Evolutionary conservation across 2,797 vertebrate species (phyloP).

Genomic region (Streptopelia turtur): DNA sequence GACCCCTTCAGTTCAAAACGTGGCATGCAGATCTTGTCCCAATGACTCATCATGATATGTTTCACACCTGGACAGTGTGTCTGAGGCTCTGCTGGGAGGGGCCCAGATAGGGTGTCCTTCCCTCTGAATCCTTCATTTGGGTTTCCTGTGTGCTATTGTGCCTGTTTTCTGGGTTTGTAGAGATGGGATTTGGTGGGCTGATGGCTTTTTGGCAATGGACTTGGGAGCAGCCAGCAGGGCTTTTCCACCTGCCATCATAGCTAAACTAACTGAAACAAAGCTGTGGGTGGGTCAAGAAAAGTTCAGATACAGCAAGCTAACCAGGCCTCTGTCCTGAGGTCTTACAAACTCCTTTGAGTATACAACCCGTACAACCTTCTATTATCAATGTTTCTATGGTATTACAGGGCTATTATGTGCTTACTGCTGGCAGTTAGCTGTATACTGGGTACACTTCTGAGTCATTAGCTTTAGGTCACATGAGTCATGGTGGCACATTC

Average conservation of each 20-base stretch:
- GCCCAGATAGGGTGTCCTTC: background rate
- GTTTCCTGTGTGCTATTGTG: background rate
- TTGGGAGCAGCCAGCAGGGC: background rate
- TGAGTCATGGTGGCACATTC: background rate
- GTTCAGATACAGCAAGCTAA: background rate
- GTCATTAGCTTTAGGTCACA: background rate
- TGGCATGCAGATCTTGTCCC: background rate
- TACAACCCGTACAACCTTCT: background rate
- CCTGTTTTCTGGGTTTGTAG: background rate
- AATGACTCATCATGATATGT: fast-evolving
- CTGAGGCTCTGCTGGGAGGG: background rate
- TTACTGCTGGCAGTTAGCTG: background rate
- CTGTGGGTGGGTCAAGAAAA: background rate
- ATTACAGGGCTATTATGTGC: background rate
- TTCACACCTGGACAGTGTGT: background rate
- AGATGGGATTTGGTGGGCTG: background rate
- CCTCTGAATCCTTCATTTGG: background rate
- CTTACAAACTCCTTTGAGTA: background rate
- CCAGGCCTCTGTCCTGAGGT: background rate
- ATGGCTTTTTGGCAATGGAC: fast-evolving
- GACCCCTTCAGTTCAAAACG: background rate
- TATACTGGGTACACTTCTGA: background rate
- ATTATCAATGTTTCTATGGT: background rate
- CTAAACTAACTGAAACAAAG: background rate
- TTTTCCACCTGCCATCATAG: no score